Evolutionary conservation across 2,113 vertebrate genomes (phyloP).

Genomic region (Alaudala cheleensis): DNA sequence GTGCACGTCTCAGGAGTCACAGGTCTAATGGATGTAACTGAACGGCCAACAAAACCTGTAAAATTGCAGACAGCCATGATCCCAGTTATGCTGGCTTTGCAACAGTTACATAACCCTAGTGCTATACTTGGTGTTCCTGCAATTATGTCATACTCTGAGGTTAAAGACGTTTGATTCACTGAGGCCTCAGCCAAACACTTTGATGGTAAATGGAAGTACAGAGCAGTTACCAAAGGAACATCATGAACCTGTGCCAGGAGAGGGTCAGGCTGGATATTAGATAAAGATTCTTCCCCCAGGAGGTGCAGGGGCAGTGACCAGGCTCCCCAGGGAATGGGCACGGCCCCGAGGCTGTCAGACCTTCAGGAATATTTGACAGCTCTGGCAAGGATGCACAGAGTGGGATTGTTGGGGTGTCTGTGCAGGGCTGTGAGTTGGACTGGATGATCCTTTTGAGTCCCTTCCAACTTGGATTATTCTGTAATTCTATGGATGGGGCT

Average conservation of each 20-base stretch:
- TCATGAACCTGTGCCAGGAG: background rate
- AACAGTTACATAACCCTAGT: background rate
- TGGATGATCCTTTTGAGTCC: background rate
- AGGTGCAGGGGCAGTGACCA: background rate
- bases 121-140: background rate
- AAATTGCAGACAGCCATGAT: background rate
- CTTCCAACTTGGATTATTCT: background rate
- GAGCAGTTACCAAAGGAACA: background rate
- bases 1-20: background rate
- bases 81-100: background rate
- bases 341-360: fast-evolving
- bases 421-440: background rate
- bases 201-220: background rate
- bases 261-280: fast-evolving
- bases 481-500: background rate
- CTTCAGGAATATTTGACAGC: background rate
- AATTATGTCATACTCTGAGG: background rate
- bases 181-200: background rate
- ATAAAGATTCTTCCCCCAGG: background rate
- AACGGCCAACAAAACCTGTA: background rate
- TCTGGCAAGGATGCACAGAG: background rate
- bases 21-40: background rate
- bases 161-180: background rate
- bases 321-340: background rate
- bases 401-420: background rate